Evolutionary conservation across 2,888 invertebrate genomes (phyloP).

Genomic region (Allolobophora icterica): DNA sequence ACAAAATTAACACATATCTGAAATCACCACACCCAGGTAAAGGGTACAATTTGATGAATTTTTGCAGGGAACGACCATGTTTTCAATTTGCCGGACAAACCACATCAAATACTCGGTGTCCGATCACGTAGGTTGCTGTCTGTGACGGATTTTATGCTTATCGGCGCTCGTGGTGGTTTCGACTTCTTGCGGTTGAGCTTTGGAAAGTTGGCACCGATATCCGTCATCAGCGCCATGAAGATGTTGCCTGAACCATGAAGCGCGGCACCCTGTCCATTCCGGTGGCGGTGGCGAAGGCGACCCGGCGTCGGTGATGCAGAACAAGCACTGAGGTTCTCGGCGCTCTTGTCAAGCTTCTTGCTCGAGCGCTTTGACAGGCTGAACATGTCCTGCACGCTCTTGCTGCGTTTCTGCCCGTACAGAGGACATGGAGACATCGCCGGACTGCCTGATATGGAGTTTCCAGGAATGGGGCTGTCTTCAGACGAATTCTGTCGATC

Average conservation of each 20-base stretch:
- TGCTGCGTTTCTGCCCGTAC: constrained; percentile 35
- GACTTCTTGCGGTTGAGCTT: constrained; percentile 25
- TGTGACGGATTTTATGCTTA: neutral
- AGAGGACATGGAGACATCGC: constrained; percentile 7
- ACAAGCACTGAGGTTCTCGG: constrained; percentile 22
- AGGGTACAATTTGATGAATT: neutral
- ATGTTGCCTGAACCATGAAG: constrained; percentile 35
- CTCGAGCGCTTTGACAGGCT: constrained; percentile 19
- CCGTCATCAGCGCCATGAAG: constrained; percentile 31
- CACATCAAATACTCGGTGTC: constrained; percentile 9
- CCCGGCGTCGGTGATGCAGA: neutral
- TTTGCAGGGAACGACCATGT: neutral
- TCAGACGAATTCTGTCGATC: constrained; percentile 28
- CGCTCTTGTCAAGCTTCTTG: constrained; percentile 31
- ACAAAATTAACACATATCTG: neutral
- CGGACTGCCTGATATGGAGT: constrained; percentile 20
- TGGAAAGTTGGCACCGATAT: neutral
- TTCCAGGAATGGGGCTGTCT: constrained; percentile 2
- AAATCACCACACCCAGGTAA: neutral
- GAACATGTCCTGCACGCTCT: constrained; percentile 41
- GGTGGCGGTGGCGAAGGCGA: neutral
- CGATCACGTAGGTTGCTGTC: neutral
- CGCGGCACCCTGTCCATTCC: neutral
- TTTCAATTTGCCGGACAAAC: neutral
- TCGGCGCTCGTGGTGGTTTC: neutral